These are phyloP conservation scores for Gallinago jamesoni DNA, from an alignment of 2,113 vertebrate species.

Conservation along the genomic window DNA sequence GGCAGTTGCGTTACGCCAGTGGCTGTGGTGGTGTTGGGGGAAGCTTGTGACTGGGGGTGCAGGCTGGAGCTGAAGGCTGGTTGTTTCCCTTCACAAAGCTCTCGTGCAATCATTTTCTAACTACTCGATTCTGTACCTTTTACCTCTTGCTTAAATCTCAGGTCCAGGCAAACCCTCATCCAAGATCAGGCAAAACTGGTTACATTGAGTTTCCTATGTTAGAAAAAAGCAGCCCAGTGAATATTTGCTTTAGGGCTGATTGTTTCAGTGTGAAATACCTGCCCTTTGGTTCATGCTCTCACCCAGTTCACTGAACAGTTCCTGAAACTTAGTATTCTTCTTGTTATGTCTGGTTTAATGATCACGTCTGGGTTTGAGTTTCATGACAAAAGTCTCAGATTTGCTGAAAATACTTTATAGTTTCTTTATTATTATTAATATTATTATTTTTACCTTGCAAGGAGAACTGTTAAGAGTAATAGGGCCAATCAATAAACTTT, in stretches of 20 bases:
- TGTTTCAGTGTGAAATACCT: not conserved
- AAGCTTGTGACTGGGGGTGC: not conserved
- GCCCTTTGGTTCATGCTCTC: not conserved
- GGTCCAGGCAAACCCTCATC: not conserved
- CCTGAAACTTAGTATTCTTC: not conserved
- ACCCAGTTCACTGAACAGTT: not conserved
- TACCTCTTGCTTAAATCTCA: not conserved
- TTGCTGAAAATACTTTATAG: not conserved
- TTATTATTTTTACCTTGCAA: not conserved
- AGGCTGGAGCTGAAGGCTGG: not conserved
- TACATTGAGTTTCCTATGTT: not conserved
- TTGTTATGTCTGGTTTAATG: not conserved
- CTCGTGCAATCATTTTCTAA: rapidly evolving
- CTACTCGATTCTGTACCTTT: not conserved
- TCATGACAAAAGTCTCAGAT: not conserved
- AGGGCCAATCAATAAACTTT: not conserved
- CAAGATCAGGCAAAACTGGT: not conserved
- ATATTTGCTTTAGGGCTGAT: not conserved
- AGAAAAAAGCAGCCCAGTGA: not conserved
- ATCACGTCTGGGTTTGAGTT: not conserved
- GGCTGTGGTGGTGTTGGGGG: not conserved
- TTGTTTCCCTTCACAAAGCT: not conserved
- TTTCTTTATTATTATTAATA: not conserved
- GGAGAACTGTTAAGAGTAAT: not conserved
- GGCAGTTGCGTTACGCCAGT: not conserved